Evolutionary conservation across 1,140 invertebrate species (phyloP), one percentile per base, ranked within the genome.

Genomic region (Drosophila bocki): DNA sequence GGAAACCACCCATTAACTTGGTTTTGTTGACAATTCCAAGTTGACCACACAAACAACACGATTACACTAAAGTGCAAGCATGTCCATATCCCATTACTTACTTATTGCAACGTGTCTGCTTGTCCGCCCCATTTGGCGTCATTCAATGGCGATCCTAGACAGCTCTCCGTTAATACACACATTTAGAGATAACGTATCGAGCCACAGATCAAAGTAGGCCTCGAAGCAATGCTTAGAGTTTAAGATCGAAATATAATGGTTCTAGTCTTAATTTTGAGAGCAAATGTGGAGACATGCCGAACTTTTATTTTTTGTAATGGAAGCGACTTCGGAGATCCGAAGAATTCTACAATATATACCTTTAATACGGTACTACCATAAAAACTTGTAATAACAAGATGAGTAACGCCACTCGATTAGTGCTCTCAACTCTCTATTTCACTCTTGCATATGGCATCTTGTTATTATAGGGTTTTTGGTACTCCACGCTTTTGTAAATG

Each of bases 201-300:
- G 71, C 48, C 75, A 76, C 54, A 15, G 22, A 54, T 53, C 29
- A 26, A 29, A 60, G n/a, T 51, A 39, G 22, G 50, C 39, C 56
- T 56, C 56, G 48, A 69, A 50, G 63, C 60, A 54, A 35, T 37
- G 35, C 15, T 58, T 76, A 77, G 56, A 58, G 56, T 22, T 42
- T 76, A 76, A 76, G 74, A 44, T 59, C 35, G 35, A 76, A 39
- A 15, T 56, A 22, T 56, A 39, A 56, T 56, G 32, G 54, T 77
- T 77, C 75, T 77, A 77, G 75, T 77, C 75, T 64, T 77, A 61
- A 70, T 50, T 51, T 78, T 39, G 44, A 78, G 41, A 56, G 26
- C 33, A 37, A 69, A 41, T 54, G 50, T 47, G 54, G 9, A 48
- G 70, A 74, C 57, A 78, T 78, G 75, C 65, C 75, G 42, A 57